Conservation (phyloP, 1,140 invertebrate genomes). For the Papilio dardanus region DNA sequence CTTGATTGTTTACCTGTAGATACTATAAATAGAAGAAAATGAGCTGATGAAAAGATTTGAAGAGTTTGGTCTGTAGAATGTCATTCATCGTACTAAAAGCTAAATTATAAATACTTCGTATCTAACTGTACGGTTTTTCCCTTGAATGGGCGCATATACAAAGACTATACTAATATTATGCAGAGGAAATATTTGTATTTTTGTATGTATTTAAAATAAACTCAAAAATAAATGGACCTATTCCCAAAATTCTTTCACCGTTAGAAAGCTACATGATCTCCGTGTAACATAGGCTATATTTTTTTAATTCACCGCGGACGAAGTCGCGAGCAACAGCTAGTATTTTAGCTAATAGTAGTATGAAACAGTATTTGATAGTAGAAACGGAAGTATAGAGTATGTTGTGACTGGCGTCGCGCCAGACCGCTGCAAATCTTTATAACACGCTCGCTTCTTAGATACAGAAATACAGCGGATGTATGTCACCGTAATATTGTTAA, state of each 20-base stretch:
- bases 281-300: no score
- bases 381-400: not conserved
- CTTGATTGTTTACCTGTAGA: no score
- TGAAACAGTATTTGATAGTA: slow-evolving; percentile 9
- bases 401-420: slow-evolving; percentile 11
- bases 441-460: slow-evolving; percentile 11
- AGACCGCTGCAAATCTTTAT: slow-evolving; percentile 9
- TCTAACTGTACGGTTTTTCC: not conserved
- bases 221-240: no score
- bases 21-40: no score
- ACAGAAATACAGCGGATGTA: not conserved
- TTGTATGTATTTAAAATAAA: not conserved
- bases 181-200: no score
- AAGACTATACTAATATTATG: not conserved
- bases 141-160: not conserved
- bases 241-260: no score
- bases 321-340: no score
- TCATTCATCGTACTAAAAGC: slow-evolving; percentile 1
- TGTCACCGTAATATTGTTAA: not conserved
- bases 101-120: not conserved
- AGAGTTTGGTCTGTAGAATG: no score
- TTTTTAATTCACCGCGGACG: no score
- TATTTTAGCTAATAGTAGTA: not conserved
- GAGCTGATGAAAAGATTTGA: no score
- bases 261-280: no score